Evolutionary conservation across 2,797 vertebrate species (phyloP).

Genomic region (Simalia tracyae): DNA sequence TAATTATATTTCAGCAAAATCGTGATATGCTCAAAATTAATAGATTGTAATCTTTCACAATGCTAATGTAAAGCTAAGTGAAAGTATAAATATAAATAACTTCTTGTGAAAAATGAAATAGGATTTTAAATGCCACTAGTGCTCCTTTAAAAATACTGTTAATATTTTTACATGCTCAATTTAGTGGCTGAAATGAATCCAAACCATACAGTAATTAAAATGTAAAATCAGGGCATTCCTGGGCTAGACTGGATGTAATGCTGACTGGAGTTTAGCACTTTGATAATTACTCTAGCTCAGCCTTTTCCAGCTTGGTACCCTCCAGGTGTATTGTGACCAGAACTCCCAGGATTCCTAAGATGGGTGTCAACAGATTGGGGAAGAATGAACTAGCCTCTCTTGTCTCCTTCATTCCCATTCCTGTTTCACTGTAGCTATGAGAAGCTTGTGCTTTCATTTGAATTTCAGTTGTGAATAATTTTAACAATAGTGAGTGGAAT

Average conservation of each 20-base stretch:
- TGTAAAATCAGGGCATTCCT: background rate
- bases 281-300: background rate
- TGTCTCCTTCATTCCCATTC: background rate
- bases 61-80: constrained; percentile 21
- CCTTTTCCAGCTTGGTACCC: background rate
- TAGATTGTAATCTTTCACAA: constrained; percentile 2
- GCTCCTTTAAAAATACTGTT: background rate
- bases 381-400: background rate
- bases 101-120: background rate
- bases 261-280: background rate
- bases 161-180: background rate
- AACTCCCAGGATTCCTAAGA: background rate
- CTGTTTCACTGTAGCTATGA: background rate
- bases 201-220: background rate
- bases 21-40: background rate
- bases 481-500: background rate
- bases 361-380: background rate
- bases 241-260: background rate
- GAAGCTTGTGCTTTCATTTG: background rate
- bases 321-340: background rate
- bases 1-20: constrained; percentile 14
- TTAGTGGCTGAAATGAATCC: background rate
- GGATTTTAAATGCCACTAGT: background rate
- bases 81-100: background rate
- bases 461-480: background rate